Percentiles rank a stretch among this genome's conserved stretches.
Evolutionary conservation across 2,113 vertebrate species (phyloP).

Genomic region (Lasiurus borealis): DNA sequence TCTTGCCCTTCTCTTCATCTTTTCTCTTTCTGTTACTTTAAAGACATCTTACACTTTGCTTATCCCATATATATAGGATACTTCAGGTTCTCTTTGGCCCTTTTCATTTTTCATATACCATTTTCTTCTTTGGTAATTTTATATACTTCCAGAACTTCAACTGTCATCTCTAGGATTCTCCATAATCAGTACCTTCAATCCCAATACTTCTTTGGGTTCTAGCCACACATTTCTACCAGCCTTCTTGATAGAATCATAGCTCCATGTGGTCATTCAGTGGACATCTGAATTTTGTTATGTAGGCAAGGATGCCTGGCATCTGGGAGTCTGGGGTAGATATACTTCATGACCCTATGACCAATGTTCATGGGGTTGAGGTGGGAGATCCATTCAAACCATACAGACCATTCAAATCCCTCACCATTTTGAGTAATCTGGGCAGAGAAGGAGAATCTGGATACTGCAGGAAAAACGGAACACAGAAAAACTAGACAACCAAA

Average conservation of each 20-base stretch:
- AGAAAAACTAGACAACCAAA: neutral
- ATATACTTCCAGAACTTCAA: neutral
- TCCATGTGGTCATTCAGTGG: neutral
- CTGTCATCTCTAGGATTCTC: neutral
- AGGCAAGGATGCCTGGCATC: neutral
- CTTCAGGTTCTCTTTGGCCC: neutral
- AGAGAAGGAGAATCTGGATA: neutral
- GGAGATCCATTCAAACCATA: neutral
- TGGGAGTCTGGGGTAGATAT: neutral
- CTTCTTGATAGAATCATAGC: neutral
- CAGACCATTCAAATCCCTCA: neutral
- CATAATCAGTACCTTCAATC: neutral
- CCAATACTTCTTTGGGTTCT: neutral
- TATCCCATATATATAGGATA: neutral
- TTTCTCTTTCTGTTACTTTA: neutral
- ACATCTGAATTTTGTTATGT: neutral
- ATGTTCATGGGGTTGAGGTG: neutral
- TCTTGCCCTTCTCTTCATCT: neutral
- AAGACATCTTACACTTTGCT: neutral
- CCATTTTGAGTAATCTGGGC: neutral
- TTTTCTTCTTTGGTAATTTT: constrained; percentile 25
- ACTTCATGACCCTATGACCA: neutral
- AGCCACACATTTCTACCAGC: neutral
- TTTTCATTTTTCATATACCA: neutral
- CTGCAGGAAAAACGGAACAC: neutral